Conservation (phyloP, 2,888 invertebrate species). For the Poecilobothrus nobilitatus region DNA sequence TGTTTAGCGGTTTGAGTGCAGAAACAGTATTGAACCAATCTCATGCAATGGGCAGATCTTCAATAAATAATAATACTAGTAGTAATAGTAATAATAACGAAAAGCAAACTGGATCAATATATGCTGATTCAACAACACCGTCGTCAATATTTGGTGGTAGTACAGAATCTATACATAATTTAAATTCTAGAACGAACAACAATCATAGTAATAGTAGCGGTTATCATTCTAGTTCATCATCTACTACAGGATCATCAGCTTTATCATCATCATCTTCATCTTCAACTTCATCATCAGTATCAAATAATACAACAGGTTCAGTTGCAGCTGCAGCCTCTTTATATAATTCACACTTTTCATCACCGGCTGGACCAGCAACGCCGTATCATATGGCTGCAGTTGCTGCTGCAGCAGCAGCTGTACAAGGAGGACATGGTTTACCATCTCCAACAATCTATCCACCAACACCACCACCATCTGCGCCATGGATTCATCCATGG, state of each 20-base stretch:
- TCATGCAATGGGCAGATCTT: conserved; percentile 24
- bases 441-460: conserved; percentile 46
- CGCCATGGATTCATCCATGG: conserved; percentile 45
- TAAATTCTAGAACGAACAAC: conserved; percentile 20
- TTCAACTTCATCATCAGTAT: conserved; percentile 26
- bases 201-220: conserved; percentile 20
- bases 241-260: conserved; percentile 17
- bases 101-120: conserved; percentile 16
- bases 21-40: conserved; percentile 20
- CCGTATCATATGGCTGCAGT: conserved; percentile 23
- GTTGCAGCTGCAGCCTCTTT: conserved; percentile 26
- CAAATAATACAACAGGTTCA: conserved; percentile 20
- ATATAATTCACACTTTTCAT: conserved; percentile 23
- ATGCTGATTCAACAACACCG: conserved; percentile 13
- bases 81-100: conserved; percentile 8
- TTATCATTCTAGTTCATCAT: conserved; percentile 17
- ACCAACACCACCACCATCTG: conserved; percentile 44
- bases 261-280: conserved; percentile 23
- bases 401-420: conserved; percentile 21
- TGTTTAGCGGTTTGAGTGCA: conserved; percentile 23
- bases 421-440: conserved; percentile 35
- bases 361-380: conserved; percentile 22
- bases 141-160: conserved; percentile 19
- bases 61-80: conserved; percentile 24
- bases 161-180: conserved; percentile 21